Evolutionary conservation across 1,140 invertebrate genomes (phyloP).

Genomic region (Drosophila kikkawai): DNA sequence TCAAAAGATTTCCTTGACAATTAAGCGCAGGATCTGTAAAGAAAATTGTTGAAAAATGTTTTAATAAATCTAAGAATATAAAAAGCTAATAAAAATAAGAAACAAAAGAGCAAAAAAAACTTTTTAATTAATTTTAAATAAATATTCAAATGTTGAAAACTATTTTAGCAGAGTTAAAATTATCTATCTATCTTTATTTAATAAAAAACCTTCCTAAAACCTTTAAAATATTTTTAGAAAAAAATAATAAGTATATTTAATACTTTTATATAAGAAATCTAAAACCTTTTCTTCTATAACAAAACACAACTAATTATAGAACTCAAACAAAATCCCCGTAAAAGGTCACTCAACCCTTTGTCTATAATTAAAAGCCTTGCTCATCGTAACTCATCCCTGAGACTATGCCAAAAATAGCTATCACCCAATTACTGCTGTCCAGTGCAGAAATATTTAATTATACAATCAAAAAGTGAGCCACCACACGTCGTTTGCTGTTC

Average conservation of each 20-base stretch:
- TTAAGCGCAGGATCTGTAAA: slow-evolving; percentile 8
- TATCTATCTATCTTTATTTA: no score
- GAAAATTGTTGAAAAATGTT: background rate
- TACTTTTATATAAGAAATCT: background rate
- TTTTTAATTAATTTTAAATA: no score
- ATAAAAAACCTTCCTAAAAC: no score
- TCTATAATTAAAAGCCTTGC: background rate
- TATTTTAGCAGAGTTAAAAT: no score
- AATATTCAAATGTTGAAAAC: no score
- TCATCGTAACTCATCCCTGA: background rate
- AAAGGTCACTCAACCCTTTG: background rate
- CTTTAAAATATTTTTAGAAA: background rate
- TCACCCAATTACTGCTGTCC: slow-evolving; percentile 10
- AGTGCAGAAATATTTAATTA: slow-evolving; percentile 21
- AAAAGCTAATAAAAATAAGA: no score
- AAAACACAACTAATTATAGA: background rate
- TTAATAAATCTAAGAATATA: background rate
- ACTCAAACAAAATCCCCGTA: background rate
- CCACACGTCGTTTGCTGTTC: background rate
- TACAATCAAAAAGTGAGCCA: slow-evolving; percentile 1
- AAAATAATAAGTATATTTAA: no score
- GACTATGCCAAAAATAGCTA: slow-evolving; percentile 8
- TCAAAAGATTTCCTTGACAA: background rate
- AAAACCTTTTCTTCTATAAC: no score
- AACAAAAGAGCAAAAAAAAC: no score